These are phyloP conservation scores for Coregonus clupeaformis DNA, from an alignment of 2,113 vertebrate genomes.

Conservation along the genomic window DNA sequence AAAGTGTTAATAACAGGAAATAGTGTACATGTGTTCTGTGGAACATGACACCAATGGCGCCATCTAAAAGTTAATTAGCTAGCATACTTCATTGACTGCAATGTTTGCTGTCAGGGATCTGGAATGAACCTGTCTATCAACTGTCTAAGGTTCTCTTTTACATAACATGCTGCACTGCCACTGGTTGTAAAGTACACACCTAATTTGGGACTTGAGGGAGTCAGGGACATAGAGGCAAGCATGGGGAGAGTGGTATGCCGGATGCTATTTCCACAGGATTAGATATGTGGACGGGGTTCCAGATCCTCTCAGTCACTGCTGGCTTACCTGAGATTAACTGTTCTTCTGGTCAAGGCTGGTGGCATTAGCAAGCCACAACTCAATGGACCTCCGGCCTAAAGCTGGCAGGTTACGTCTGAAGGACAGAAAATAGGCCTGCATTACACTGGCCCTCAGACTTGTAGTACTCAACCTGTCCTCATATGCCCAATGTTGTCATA, in stretches of 20 bases:
- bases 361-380: constrained; percentile 57
- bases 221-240: constrained; percentile 13
- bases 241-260: constrained; percentile 49
- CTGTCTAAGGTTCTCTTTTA: constrained; percentile 32
- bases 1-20: constrained; percentile 11
- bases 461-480: neutral
- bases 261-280: constrained; percentile 67
- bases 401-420: constrained; percentile 57
- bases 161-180: constrained; percentile 38
- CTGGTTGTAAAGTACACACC: constrained; percentile 23
- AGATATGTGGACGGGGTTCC: constrained; percentile 61
- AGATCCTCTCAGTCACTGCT: constrained; percentile 66
- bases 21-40: neutral
- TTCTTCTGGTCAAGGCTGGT: constrained; percentile 63
- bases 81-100: constrained; percentile 20
- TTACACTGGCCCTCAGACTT: neutral
- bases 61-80: constrained; percentile 18
- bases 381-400: constrained; percentile 59
- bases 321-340: constrained; percentile 78
- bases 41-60: constrained; percentile 6
- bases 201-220: constrained; percentile 57
- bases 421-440: constrained; percentile 55
- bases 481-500: neutral
- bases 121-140: constrained; percentile 27
- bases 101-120: constrained; percentile 32